A percentile compares a stretch with the other conserved stretches of the same genome.
Conservation (phyloP, 37 sponge, comb jelly and placozoan species). For the Halichondria panicea region DNA sequence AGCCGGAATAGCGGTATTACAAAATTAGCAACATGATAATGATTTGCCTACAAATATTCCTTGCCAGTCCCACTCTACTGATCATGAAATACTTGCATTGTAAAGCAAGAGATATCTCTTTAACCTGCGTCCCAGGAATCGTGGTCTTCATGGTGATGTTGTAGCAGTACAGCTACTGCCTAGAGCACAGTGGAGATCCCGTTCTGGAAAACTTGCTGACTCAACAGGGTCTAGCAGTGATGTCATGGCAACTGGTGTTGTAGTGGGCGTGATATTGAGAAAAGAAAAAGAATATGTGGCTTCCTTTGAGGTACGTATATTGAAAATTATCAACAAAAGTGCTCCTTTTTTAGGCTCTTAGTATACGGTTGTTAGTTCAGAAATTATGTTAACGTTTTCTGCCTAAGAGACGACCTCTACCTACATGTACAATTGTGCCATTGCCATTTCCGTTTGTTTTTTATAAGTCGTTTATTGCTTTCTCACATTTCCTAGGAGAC, state of each 20-base stretch:
- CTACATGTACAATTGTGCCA: too few relatives aligned
- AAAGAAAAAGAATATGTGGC: conserved; percentile 52
- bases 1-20: too few relatives aligned
- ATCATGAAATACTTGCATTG: background rate
- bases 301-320: conserved; percentile 54
- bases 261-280: conserved; percentile 65
- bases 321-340: too few relatives aligned
- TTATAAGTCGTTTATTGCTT: too few relatives aligned
- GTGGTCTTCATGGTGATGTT: conserved; percentile 72
- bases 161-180: conserved; percentile 62
- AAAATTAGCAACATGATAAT: too few relatives aligned
- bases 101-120: background rate
- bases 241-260: conserved; percentile 48
- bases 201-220: conserved; percentile 5
- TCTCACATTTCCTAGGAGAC: too few relatives aligned
- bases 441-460: too few relatives aligned
- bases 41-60: too few relatives aligned
- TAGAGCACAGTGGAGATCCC: conserved; percentile 27
- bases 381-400: background rate
- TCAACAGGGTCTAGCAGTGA: background rate
- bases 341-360: too few relatives aligned
- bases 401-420: too few relatives aligned
- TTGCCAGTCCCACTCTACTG: too few relatives aligned
- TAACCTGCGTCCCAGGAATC: conserved; percentile 32
- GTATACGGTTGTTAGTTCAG: background rate